A percentile compares a stretch with the other conserved stretches of the same genome.
phyloP scores from a whole-genome alignment of 2,888 invertebrate genomes.

The Epirrhoe tristata region DNA sequence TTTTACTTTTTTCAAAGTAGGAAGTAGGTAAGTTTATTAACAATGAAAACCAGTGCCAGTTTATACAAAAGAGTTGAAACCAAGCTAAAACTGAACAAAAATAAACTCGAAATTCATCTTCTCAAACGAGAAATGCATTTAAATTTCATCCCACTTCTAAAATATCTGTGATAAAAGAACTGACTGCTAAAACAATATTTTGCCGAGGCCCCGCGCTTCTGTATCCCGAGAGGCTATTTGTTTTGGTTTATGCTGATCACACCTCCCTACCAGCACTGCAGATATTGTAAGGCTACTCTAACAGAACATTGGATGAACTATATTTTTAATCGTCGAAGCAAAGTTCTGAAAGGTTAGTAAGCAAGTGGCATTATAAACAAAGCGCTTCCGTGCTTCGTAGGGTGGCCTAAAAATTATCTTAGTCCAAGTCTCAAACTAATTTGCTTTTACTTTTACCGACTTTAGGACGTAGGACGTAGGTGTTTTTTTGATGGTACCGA shows the following conservation, averaged over 20 bases:
- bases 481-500: too few species aligned
- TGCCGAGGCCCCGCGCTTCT: slow-evolving; percentile 47
- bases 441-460: too few species aligned
- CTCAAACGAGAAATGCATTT: slow-evolving; percentile 4
- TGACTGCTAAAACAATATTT: slow-evolving; percentile 32
- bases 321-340: too few species aligned
- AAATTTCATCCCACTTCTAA: slow-evolving; percentile 10
- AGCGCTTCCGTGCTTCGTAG: too few species aligned
- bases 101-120: neutral
- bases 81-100: neutral
- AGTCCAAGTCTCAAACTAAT: too few species aligned
- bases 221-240: slow-evolving; percentile 33
- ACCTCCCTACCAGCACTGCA: slow-evolving; percentile 19
- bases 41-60: neutral
- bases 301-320: too few species aligned
- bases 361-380: too few species aligned
- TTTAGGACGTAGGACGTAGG: too few species aligned
- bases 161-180: slow-evolving; percentile 7
- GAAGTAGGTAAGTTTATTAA: neutral
- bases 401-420: too few species aligned
- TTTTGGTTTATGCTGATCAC: slow-evolving; percentile 40
- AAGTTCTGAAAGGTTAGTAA: too few species aligned
- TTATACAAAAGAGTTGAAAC: neutral
- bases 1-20: too few species aligned
- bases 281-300: slow-evolving; percentile 13